These are phyloP conservation scores for Lepisosteus oculatus DNA, from an alignment of 2,113 vertebrate species.

Conservation along the genomic window DNA sequence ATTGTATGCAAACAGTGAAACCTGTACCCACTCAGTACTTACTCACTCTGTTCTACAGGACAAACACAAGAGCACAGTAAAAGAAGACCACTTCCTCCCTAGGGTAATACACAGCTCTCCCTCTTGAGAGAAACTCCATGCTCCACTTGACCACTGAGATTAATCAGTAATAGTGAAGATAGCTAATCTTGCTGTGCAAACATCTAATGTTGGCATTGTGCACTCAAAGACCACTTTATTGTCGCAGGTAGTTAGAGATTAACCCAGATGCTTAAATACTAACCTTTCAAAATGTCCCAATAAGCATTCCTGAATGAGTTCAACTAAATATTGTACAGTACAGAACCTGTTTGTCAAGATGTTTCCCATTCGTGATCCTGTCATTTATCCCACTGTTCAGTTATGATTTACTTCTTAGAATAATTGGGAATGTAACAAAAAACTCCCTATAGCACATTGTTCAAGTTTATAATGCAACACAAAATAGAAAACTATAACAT, in stretches of 20 bases:
- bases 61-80: no score
- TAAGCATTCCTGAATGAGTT: slow-evolving; percentile 41
- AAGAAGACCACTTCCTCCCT: no score
- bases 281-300: slow-evolving; percentile 38
- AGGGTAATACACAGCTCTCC: no score
- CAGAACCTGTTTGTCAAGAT: not conserved
- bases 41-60: no score
- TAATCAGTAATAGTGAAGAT: slow-evolving; percentile 46
- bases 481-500: no score
- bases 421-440: no score
- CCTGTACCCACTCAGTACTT: no score
- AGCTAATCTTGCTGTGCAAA: slow-evolving; percentile 64
- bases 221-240: slow-evolving; percentile 51
- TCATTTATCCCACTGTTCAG: not conserved
- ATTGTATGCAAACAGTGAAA: not conserved
- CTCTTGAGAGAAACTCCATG: not conserved
- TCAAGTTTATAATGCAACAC: no score
- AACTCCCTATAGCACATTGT: no score
- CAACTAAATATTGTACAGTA: not conserved
- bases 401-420: no score
- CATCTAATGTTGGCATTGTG: slow-evolving; percentile 56
- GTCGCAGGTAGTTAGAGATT: slow-evolving; percentile 48
- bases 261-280: slow-evolving; percentile 58
- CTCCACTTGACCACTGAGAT: slow-evolving; percentile 39
- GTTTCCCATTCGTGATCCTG: not conserved